These are phyloP conservation scores for Mylabris sibirica DNA, from an alignment of 2,888 invertebrate genomes.

Conservation along the genomic window DNA sequence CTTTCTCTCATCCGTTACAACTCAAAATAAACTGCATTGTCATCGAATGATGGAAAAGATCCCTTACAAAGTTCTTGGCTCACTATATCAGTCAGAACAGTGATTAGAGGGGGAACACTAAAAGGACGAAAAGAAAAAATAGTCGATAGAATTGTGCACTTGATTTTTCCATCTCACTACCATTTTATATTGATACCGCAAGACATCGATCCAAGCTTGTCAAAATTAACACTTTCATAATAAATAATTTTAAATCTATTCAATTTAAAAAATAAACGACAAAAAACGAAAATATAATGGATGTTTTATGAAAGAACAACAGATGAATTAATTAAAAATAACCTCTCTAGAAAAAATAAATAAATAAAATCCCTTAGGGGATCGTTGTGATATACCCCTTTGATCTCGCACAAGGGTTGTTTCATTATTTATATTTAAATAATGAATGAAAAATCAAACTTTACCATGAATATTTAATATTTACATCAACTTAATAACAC, in stretches of 20 bases:
- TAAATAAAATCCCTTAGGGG: neutral
- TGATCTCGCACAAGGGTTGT: neutral
- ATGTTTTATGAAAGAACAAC: neutral
- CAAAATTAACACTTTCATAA: neutral
- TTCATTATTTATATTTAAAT: neutral
- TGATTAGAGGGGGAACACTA: neutral
- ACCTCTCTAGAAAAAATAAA: neutral
- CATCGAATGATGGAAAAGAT: constrained; percentile 2
- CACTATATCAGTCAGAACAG: neutral
- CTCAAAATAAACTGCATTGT: constrained; percentile 4
- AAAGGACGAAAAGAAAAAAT: neutral
- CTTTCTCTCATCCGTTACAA: no score
- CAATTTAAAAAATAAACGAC: neutral
- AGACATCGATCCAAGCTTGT: constrained; percentile 3
- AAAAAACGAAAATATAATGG: neutral
- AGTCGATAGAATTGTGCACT: constrained; percentile 6
- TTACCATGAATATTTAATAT: neutral
- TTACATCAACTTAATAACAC: no score
- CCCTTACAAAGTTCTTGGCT: constrained; percentile 1
- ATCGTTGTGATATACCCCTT: neutral
- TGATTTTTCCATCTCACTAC: constrained; percentile 1
- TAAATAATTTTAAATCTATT: constrained; percentile 8
- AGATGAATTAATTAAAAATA: neutral
- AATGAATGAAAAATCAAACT: neutral
- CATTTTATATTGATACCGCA: neutral